These are phyloP conservation scores for Cyprinodon diabolis DNA, from an alignment of 2,797 vertebrate genomes.

Conservation along the genomic window DNA sequence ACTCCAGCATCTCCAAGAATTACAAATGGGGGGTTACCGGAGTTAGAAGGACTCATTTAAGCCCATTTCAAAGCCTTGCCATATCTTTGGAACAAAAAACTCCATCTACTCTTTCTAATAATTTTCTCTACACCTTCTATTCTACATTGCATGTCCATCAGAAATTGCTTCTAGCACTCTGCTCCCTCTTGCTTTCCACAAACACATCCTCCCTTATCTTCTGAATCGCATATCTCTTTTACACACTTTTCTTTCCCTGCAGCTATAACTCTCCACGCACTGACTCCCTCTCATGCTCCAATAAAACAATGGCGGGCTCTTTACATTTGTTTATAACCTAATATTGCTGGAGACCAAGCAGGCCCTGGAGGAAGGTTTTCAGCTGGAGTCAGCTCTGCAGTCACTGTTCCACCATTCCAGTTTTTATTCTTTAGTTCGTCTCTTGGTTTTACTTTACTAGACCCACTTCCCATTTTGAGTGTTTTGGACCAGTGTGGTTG, in stretches of 20 bases:
- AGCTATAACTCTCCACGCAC: slow-evolving; percentile 49
- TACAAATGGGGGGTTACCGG: slow-evolving; percentile 41
- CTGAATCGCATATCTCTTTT: slow-evolving; percentile 45
- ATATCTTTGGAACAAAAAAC: slow-evolving; percentile 70
- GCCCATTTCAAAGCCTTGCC: slow-evolving; percentile 50
- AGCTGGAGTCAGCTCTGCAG: too few species aligned
- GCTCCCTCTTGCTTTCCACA: slow-evolving; percentile 43
- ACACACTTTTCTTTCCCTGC: slow-evolving; percentile 50
- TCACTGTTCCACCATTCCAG: too few species aligned
- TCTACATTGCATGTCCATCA: slow-evolving; percentile 61
- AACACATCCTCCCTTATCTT: slow-evolving; percentile 57
- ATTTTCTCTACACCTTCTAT: slow-evolving; percentile 67
- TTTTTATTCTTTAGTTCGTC: too few species aligned
- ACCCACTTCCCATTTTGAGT: too few species aligned
- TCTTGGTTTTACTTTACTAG: too few species aligned
- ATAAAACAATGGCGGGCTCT: slow-evolving; percentile 70
- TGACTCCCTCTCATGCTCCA: slow-evolving; percentile 49
- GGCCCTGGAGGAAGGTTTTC: too few species aligned
- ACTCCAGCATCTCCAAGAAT: slow-evolving; percentile 46
- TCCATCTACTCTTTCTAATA: slow-evolving; percentile 59
- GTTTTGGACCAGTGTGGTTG: too few species aligned
- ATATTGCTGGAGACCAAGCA: too few species aligned
- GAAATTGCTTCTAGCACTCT: slow-evolving; percentile 28
- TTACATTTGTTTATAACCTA: too few species aligned
- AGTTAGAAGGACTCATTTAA: slow-evolving; percentile 27